Evolutionary conservation across 2,888 invertebrate genomes (phyloP), one percentile per base, ranked within the genome.

Genomic region (Phalera bucephala): DNA sequence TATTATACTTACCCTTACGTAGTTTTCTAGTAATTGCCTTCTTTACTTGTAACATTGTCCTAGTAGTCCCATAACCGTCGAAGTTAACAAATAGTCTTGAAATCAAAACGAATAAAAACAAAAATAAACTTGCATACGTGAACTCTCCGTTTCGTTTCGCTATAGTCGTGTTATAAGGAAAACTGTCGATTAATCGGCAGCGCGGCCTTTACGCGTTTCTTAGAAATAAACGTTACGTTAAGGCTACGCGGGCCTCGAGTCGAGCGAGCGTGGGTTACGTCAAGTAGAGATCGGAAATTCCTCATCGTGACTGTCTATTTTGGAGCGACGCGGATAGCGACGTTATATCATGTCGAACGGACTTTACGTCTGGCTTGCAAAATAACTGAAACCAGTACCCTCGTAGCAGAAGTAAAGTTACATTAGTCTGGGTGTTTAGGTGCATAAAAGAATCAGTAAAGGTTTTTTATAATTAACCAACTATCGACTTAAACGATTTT

Each of bases 231-330:
- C 45, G 51, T 32, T 34, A 25, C 30, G 36, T 20, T 29, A 44
- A 45, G 51, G 54, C 56, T 66, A 44, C 57, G 52, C 35, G 53
- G 52, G 45, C 56, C 63, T 64, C 64, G 17, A 17, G 34, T 27
- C n/a, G n/a, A n/a, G n/a, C n/a, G n/a, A n/a, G n/a, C 36, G 53
- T 53, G 45, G 59, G 53, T 68, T 64, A 57, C 64, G 67, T 71
- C 66, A 66, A 52, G 51, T 44, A 57, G 36, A 46, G 36, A 64
- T 70, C 74, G 75, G 75, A 74, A 75, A 75, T 74, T 42, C 77
- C 77, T 63, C 51, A 61, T 58, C 72, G 72, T 74, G 73, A 72
- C 65, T 68, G 59, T 58, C 61, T 67, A 60, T 58, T 61, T 61
- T 49, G 54, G 48, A 45, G 45, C 40, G 37, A 40, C 30, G 12